Base-by-base conservation (phyloP, 2,797 vertebrate species). In the Gymnoscopelus braueri region DNA sequence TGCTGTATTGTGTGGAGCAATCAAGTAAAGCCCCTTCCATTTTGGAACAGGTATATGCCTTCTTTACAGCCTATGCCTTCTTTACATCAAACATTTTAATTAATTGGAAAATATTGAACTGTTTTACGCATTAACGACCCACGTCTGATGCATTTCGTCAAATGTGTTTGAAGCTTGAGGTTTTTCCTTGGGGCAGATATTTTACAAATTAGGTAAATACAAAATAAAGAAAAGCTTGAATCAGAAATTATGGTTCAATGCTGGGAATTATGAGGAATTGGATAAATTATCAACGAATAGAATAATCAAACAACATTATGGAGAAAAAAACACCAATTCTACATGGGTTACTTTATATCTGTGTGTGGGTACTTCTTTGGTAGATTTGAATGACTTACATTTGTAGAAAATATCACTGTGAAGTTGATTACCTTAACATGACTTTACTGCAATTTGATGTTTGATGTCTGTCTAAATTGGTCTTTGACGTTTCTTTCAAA, bases 401-500 rank as follows among this genome's bases (percentile, higher is more conserved):
- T 84, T 65, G 63, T 50, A 78, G 74, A 67, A 52, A 69, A 56
- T 55, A 48, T 60, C 65, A 52, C 69, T 73, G 62, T 90, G 89
- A 88, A 90, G 88, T 92, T 92, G 91, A 87, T 89, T 92, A 89
- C 89, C 94, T 94, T 94, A 88, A 85, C 81, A 83, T 92, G 89
- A 92, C 39, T 10, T 35, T 35, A 35, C 32, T 44, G 2, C 39
- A 78, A 82, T 95, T 95, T 95, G 94, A 92, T 78, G 85, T 95
- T 95, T 96, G 94, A 94, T 93, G 93, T 94, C 94, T 80, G 89
- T 90, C 93, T 93, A 95, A 57, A 60, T 53, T 23, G 78, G 93
- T 88, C 93, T 91, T 92, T 93, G 78, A 93, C 93, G 94, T 95
- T 95, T 96, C 94, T 96, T 93, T 93, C 92, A 88, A 89, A 92